A percentile compares a stretch with the other conserved stretches of the same genome.
phyloP scores from a whole-genome alignment of 1,140 invertebrate species.

The Drosophila grimshawi region DNA sequence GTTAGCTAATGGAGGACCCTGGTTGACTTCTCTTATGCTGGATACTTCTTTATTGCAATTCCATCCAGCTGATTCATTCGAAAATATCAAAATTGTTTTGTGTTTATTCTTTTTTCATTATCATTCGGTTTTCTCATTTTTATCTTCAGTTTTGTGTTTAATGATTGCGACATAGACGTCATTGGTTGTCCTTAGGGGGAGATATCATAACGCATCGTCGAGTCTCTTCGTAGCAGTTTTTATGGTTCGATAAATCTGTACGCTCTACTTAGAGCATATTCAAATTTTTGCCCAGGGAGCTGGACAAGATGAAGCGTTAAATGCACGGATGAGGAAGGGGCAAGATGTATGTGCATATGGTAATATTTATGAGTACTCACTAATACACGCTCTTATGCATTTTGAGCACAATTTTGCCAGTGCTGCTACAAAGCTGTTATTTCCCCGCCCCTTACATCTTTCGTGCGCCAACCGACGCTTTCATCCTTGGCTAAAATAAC shows the following conservation, averaged over 20 bases:
- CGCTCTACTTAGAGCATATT: conserved; percentile 67
- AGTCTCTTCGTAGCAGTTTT: conserved; percentile 32
- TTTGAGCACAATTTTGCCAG: conserved; percentile 60
- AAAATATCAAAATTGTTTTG: neutral
- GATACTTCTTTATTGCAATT: too few species aligned
- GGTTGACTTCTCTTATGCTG: too few species aligned
- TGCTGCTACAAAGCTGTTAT: conserved; percentile 20
- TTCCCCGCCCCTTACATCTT: neutral
- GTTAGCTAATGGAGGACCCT: too few species aligned
- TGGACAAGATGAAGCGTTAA: conserved; percentile 14
- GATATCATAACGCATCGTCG: conserved; percentile 51
- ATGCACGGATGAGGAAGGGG: neutral
- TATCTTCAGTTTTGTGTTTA: neutral
- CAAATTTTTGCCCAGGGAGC: conserved; percentile 44
- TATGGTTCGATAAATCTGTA: conserved; percentile 61
- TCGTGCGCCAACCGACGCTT: conserved; percentile 8
- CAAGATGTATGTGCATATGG: conserved; percentile 51
- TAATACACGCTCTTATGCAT: conserved; percentile 62
- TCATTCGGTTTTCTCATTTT: conserved; percentile 30
- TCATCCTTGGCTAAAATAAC: conserved; percentile 60
- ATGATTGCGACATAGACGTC: conserved; percentile 4
- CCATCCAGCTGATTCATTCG: neutral
- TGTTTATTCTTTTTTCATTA: conserved; percentile 30
- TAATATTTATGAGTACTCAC: conserved; percentile 63
- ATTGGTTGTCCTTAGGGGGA: neutral